Base-by-base conservation (phyloP, 1,140 invertebrate genomes). In the Euura lappo region DNA sequence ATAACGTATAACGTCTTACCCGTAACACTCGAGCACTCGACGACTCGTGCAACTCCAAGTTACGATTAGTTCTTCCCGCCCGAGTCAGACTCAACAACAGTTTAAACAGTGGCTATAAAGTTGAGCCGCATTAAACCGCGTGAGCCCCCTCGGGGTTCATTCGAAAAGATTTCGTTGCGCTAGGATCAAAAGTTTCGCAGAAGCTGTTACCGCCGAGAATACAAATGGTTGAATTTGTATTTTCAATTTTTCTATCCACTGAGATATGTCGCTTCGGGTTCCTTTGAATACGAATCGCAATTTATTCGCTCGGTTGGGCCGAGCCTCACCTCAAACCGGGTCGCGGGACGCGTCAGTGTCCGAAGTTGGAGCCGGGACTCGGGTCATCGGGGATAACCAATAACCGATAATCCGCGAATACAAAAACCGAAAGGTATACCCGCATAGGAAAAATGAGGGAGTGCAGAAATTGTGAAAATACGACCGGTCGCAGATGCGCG, bases 251-350 rank as follows among this genome's bases (percentile, higher is more conserved):
- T 11, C 13, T 60, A 11, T 60, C 51, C 10, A 60, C 13, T 60
- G 13, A n/a, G 13, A 60, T n/a, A 60, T 60, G 51, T 60, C 51
- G 51, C 13, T n/a, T n/a, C 8, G 42, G 28, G 66, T 68, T 68
- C 66, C 8, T 68, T 68, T 28, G 66, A 68, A 68, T 68, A 68
- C 66, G 44, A 68, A 68, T 68, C 11, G 66, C 66, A 44, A 68
- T 68, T 68, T 68, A 68, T 68, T 68, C 66, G 66, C 66, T 11
- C 66, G 10, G 44, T 44, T 68, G 13, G 42, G 11, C 42, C 13
- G 8, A 10, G 28, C 28, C 28, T 28, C 28, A 28, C 28, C 8
- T 13, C 8, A 64, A 1, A 1, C 13, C 60, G 13, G 28, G 8
- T 64, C 60, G 8, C 13, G 8, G 8, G 60, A 28, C 28, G 28